Evolutionary conservation across 2,888 invertebrate species (phyloP).

Genomic region (Xylophagus ater): DNA sequence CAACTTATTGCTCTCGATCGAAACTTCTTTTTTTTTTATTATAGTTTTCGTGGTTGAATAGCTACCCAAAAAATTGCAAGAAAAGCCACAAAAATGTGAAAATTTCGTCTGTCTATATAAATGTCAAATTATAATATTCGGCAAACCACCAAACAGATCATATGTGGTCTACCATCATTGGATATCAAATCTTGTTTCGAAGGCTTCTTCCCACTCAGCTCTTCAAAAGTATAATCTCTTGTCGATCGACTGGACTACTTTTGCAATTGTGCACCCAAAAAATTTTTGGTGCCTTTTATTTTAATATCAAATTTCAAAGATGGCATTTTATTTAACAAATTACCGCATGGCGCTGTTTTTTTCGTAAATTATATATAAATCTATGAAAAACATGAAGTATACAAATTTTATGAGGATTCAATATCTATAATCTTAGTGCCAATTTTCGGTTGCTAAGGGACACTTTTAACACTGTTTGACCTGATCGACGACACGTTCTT

Average conservation of each 20-base stretch:
- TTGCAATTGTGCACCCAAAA: conserved; percentile 11
- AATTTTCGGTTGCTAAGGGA: too few relatives aligned
- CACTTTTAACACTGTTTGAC: too few relatives aligned
- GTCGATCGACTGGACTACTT: conserved; percentile 10
- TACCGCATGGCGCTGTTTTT: conserved; percentile 11
- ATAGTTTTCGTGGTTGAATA: too few relatives aligned
- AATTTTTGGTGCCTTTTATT: conserved; percentile 3
- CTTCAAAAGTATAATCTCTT: conserved; percentile 5
- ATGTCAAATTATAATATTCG: conserved; percentile 9
- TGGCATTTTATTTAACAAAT: conserved; percentile 10
- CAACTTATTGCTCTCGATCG: too few relatives aligned
- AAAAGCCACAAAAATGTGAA: conserved; percentile 12
- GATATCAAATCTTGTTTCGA: conserved; percentile 3
- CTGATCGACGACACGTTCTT: conserved; percentile 9
- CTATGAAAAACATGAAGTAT: not conserved
- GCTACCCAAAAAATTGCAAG: not conserved
- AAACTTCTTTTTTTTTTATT: too few relatives aligned
- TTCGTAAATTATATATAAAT: too few relatives aligned
- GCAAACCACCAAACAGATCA: conserved; percentile 5
- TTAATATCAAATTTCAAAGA: conserved; percentile 12
- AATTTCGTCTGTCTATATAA: not conserved
- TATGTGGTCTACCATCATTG: conserved; percentile 11
- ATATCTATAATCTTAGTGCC: conserved; percentile 1
- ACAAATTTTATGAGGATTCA: not conserved
- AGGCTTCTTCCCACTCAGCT: conserved; percentile 5